Conservation (phyloP, 1,140 invertebrate species). For the Zaprionus ornatus region DNA sequence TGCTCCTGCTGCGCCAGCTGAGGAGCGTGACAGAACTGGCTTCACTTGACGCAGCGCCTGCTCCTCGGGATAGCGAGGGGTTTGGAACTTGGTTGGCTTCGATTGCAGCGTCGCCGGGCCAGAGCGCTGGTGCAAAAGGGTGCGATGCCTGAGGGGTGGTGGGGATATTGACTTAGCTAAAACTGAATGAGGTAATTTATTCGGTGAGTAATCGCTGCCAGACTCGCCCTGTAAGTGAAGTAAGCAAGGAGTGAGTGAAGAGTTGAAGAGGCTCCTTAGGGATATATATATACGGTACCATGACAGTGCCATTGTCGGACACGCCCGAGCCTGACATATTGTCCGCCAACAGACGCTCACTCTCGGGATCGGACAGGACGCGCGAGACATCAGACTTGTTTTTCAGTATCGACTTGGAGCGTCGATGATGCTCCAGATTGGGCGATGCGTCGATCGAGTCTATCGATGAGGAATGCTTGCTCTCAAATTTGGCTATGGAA, state of each 20-base stretch:
- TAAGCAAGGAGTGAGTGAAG: too few relatives aligned
- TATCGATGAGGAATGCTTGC: constrained; percentile 89
- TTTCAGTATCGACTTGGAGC: constrained; percentile 92
- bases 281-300: constrained; percentile 46
- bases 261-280: not conserved
- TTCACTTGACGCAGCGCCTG: constrained; percentile 77
- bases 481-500: constrained; percentile 83
- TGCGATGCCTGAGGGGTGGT: constrained; percentile 83
- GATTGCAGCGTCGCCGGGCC: constrained; percentile 79
- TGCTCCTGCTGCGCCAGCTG: constrained; percentile 10
- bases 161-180: constrained; percentile 84
- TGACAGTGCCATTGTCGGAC: constrained; percentile 84
- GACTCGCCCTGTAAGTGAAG: constrained; percentile 71
- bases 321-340: constrained; percentile 85
- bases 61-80: constrained; percentile 82
- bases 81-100: constrained; percentile 82
- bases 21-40: constrained; percentile 62
- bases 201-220: constrained; percentile 84
- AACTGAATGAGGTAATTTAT: constrained; percentile 84
- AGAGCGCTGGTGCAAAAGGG: constrained; percentile 82
- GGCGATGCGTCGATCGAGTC: constrained; percentile 89
- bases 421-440: constrained; percentile 87
- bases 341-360: constrained; percentile 90
- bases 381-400: constrained; percentile 87
- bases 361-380: constrained; percentile 88